phyloP scores from a whole-genome alignment of 2,113 vertebrate genomes.

The Apodemus sylvaticus region DNA sequence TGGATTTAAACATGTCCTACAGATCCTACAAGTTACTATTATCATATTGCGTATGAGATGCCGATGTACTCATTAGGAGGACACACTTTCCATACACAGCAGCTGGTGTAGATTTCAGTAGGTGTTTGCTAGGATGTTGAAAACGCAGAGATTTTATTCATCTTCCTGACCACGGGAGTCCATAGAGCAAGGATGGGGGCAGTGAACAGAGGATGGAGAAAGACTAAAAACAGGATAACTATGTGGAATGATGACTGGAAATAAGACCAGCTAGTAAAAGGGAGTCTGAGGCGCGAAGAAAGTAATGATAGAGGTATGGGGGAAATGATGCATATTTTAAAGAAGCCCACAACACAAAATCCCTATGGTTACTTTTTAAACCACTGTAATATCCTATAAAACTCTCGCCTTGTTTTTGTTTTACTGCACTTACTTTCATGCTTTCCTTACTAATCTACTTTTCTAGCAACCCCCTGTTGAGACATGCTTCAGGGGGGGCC shows the following conservation, averaged over 20 bases:
- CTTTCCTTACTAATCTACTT: neutral
- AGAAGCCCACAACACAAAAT: neutral
- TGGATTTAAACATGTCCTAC: neutral
- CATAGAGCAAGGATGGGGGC: neutral
- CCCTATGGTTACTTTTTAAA: neutral
- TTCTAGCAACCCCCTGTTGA: neutral
- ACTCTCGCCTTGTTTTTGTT: neutral
- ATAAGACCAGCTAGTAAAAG: neutral
- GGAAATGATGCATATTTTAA: neutral
- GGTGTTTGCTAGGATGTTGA: neutral
- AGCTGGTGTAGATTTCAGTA: neutral
- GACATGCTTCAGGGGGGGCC: too few species aligned
- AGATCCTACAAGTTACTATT: neutral
- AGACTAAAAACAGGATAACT: neutral
- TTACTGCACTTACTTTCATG: neutral
- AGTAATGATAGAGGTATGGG: neutral
- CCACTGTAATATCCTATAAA: neutral
- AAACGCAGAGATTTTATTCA: too few species aligned
- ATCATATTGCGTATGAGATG: neutral
- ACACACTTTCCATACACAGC: neutral
- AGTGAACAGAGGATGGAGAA: neutral
- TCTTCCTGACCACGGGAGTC: neutral
- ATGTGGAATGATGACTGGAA: neutral
- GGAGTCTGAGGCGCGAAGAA: neutral
- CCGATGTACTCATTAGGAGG: neutral